Conservation (phyloP, 2,113 vertebrate species). For the Ctenodactylus gundi region DNA sequence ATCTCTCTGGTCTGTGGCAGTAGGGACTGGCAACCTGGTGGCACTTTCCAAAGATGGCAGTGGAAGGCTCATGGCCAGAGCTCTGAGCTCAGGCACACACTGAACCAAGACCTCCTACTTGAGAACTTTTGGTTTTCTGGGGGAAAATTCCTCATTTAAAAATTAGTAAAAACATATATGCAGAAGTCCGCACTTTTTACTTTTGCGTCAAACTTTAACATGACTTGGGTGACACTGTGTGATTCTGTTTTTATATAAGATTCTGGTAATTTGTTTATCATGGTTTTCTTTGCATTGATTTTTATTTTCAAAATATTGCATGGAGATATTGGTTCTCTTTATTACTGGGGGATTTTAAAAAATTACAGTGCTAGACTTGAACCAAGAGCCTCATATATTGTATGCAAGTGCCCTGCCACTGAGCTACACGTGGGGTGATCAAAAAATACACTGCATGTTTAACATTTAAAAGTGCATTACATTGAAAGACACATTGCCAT, state of each 20-base stretch:
- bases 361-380: neutral
- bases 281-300: neutral
- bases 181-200: neutral
- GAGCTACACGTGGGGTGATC: too few species aligned
- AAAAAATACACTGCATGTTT: too few species aligned
- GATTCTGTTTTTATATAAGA: slow-evolving; percentile 3
- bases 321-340: neutral
- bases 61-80: neutral
- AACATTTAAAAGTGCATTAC: too few species aligned
- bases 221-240: neutral
- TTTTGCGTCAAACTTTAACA: neutral
- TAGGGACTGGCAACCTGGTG: neutral
- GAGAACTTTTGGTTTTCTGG: neutral
- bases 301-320: neutral
- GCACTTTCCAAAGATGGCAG: neutral
- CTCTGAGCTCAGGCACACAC: neutral
- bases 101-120: neutral
- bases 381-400: neutral
- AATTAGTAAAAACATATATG: neutral
- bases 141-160: neutral
- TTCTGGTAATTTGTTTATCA: neutral
- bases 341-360: neutral
- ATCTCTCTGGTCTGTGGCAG: neutral
- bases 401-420: neutral
- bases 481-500: too few species aligned